Evolutionary conservation across 2,888 invertebrate genomes (phyloP).

Genomic region (Junonia oenone): DNA sequence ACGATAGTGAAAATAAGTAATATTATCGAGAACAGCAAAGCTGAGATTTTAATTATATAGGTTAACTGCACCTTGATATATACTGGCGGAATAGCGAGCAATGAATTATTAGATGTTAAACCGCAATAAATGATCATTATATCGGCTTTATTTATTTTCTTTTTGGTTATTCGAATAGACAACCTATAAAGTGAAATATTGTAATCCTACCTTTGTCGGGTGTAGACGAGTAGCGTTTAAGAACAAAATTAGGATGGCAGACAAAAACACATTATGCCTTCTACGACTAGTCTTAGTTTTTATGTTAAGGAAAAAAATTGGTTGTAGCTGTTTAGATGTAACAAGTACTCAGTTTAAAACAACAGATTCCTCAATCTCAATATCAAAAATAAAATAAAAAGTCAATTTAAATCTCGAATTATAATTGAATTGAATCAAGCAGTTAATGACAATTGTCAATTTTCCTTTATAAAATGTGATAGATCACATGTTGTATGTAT

Average conservation of each 20-base stretch:
- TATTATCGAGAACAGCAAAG: conserved; percentile 27
- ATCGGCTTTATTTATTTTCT: not conserved
- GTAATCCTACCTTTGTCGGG: not conserved
- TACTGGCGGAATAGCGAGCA: not conserved
- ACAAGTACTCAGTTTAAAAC: not conserved
- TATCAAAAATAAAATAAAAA: conserved; percentile 3
- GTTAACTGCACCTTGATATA: conserved; percentile 16
- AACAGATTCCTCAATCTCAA: not conserved
- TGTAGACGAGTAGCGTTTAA: conserved; percentile 4
- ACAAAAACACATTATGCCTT: conserved; percentile 14
- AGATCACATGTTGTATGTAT: conserved; percentile 39
- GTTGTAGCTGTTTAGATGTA: conserved; percentile 11
- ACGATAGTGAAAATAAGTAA: conserved; percentile 23
- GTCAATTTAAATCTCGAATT: conserved; percentile 28
- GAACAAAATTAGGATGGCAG: conserved; percentile 12
- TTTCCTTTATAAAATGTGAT: conserved; percentile 69
- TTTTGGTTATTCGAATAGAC: not conserved
- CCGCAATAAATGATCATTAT: not conserved
- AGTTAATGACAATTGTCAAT: conserved; percentile 36
- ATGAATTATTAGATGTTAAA: not conserved
- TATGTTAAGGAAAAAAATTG: conserved; percentile 16
- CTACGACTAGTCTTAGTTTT: conserved; percentile 29
- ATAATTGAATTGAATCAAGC: conserved; percentile 13
- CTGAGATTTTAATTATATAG: conserved; percentile 19
- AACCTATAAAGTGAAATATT: not conserved